Evolutionary conservation across 2,113 vertebrate species (phyloP).

Genomic region (Xenopus laevis): DNA sequence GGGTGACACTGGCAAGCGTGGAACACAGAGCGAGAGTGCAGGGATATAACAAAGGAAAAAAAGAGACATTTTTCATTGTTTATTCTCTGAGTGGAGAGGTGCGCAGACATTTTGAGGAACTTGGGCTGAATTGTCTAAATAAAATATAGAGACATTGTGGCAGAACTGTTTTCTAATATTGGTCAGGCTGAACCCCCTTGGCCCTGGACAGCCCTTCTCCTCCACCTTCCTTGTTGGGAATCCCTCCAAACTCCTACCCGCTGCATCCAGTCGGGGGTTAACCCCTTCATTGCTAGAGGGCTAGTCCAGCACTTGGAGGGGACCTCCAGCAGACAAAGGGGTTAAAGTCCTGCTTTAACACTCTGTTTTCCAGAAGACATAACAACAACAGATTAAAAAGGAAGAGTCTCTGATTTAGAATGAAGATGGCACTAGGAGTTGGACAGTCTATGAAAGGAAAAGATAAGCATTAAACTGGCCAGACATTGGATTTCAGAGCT

Average conservation of each 20-base stretch:
- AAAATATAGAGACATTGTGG: constrained; percentile 18
- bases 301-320: not conserved
- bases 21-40: constrained; percentile 55
- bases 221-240: not conserved
- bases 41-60: constrained; percentile 51
- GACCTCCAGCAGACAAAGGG: constrained; percentile 36
- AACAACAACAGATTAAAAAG: too few relatives aligned
- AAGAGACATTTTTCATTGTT: constrained; percentile 60
- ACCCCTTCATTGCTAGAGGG: constrained; percentile 37
- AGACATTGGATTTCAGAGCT: constrained; percentile 33
- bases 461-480: constrained; percentile 9
- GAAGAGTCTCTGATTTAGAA: too few relatives aligned
- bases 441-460: not conserved
- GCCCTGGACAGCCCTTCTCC: not conserved
- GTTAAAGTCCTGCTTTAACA: constrained; percentile 43
- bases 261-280: constrained; percentile 30
- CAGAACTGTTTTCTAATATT: not conserved
- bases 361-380: not conserved
- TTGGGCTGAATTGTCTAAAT: constrained; percentile 13
- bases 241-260: constrained; percentile 17
- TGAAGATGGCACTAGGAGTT: not conserved
- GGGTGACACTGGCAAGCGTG: constrained; percentile 47
- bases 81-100: constrained; percentile 52
- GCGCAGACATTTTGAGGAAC: constrained; percentile 50
- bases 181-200: not conserved